Evolutionary conservation across 2,888 invertebrate species (phyloP), one percentile per base, ranked within the genome.

Genomic region (Pheosia tremula): DNA sequence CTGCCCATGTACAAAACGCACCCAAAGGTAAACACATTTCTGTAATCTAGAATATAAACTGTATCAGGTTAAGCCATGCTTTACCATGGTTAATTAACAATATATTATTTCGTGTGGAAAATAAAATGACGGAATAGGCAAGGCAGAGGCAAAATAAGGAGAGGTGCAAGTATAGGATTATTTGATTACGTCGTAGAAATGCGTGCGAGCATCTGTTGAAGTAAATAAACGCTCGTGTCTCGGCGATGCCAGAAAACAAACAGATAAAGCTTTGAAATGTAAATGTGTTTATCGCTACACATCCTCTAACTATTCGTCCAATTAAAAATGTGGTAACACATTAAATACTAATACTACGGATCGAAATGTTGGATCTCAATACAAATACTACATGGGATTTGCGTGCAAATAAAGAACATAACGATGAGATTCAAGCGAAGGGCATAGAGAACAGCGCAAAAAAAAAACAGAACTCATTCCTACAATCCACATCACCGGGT

Each of bases 161-260:
- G 7, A 87, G 92, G 93, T 92, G 93, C 92, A 79, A 83, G 75
- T 86, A 86, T 60, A 77, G 88, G 85, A 78, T 75, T 76, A 69
- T 81, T 71, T 77, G 81, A 78, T 78, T 79, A 79, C 68, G 73
- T 76, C 77, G 78, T 80, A 70, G 77, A 74, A 67, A 78, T 77
- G 84, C 84, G 82, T 79, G 82, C 82, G 83, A 84, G 79, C 81
- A 58, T 59, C 69, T 70, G 74, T 68, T 75, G 77, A 81, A 81
- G 81, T 84, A 85, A 78, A 45, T 77, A 82, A 82, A 82, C 85
- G 88, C 84, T 84, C 78, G 79, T 75, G 82, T 84, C 82, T 85
- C 90, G 91, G 91, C 91, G 87, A 92, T 94, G 92, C 91, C 93
- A 94, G 93, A 94, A 93, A 94, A 94, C 91, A 93, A 93, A 93